Evolutionary conservation across 2,888 invertebrate genomes (phyloP).

Genomic region (Orthosia gracilis): DNA sequence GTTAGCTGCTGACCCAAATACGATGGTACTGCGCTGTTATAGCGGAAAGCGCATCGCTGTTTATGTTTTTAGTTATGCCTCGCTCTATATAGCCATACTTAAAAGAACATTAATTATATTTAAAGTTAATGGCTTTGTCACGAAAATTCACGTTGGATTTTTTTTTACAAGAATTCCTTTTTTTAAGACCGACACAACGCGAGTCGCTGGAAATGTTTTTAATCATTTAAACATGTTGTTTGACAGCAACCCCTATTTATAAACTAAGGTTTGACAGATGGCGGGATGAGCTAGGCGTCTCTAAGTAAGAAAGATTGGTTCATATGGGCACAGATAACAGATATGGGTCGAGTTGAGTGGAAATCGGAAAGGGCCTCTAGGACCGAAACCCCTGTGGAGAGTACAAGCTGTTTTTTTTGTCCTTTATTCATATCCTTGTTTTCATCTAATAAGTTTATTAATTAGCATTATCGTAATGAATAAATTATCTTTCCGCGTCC

Average conservation of each 20-base stretch:
- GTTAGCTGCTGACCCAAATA: slow-evolving; percentile 49
- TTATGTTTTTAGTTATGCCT: slow-evolving; percentile 20
- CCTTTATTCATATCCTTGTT: not conserved
- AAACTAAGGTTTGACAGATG: too few species aligned
- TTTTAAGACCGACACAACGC: too few species aligned
- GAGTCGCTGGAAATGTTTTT: too few species aligned
- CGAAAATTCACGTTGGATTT: not conserved
- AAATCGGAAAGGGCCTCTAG: too few species aligned
- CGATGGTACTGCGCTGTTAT: slow-evolving; percentile 6
- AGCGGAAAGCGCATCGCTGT: slow-evolving; percentile 16
- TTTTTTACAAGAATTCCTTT: not conserved
- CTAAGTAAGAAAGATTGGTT: too few species aligned
- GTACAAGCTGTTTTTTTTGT: not conserved
- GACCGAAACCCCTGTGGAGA: too few species aligned
- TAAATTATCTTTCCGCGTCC: not conserved
- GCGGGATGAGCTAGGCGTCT: too few species aligned
- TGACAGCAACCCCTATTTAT: too few species aligned
- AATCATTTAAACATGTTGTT: too few species aligned
- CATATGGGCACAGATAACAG: too few species aligned
- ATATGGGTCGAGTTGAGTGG: too few species aligned
- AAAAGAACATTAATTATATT: slow-evolving; percentile 6
- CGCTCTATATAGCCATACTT: slow-evolving; percentile 24
- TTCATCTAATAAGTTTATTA: not conserved
- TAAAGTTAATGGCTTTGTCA: not conserved
- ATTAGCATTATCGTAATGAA: not conserved